Percentiles rank a stretch among this genome's conserved stretches.
These are phyloP conservation scores for Pavo muticus DNA, from an alignment of 2,113 vertebrate genomes.

Conservation along the genomic window DNA sequence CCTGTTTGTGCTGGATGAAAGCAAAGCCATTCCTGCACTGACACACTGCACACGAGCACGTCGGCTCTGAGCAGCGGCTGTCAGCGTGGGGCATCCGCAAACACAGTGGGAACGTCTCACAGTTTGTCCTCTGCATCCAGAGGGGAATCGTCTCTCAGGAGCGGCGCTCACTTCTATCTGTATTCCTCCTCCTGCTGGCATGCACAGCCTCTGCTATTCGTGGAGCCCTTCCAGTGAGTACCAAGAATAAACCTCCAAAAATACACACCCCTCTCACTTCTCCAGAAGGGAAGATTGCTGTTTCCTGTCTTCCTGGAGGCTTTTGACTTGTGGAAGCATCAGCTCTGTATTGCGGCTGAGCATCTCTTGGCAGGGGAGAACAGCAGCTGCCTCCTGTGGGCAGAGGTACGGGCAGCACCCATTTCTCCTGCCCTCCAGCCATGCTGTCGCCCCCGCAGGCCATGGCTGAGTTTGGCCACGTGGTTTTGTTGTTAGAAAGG, in stretches of 20 bases:
- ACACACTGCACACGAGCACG: accelerated
- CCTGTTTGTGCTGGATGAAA: accelerated
- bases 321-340: not conserved
- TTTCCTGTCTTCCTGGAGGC: accelerated
- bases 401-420: not conserved
- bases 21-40: accelerated
- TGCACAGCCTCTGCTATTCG: accelerated
- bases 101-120: accelerated
- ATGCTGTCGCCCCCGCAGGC: not conserved
- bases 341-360: accelerated
- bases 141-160: not conserved
- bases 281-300: not conserved
- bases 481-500: too few relatives aligned
- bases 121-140: not conserved
- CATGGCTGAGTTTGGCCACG: accelerated
- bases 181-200: not conserved
- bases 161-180: not conserved
- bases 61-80: accelerated
- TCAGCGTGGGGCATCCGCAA: accelerated
- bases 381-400: not conserved
- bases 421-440: not conserved
- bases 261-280: not conserved
- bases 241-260: not conserved
- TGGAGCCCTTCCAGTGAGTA: not conserved
- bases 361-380: not conserved